A percentile compares a stretch with the other conserved stretches of the same genome.
phyloP scores from a whole-genome alignment of 2,113 vertebrate species.

The Phalacrocorax brasilianus region DNA sequence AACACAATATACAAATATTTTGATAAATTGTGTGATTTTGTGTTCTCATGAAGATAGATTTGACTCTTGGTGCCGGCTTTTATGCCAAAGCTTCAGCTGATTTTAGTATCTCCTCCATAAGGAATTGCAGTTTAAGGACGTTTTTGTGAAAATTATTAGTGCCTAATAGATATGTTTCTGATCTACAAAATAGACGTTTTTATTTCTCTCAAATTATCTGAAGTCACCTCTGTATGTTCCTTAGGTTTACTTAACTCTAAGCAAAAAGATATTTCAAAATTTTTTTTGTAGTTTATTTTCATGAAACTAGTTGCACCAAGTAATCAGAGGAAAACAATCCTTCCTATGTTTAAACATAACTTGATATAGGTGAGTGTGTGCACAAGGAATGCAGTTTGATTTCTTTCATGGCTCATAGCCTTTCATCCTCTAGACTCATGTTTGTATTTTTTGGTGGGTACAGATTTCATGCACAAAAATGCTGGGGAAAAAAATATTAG shows the following conservation, averaged over 20 bases:
- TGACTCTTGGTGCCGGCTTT: background rate
- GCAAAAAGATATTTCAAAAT: background rate
- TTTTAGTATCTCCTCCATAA: background rate
- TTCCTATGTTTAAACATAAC: background rate
- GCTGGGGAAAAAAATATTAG: background rate
- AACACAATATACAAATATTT: background rate
- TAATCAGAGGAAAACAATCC: background rate
- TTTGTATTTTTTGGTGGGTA: background rate
- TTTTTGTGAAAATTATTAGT: background rate
- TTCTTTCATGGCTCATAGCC: background rate
- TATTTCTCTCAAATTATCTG: background rate
- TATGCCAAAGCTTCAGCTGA: background rate
- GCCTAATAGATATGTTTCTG: background rate
- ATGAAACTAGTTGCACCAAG: background rate
- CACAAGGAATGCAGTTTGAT: background rate
- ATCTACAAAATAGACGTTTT: background rate
- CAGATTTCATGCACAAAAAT: background rate
- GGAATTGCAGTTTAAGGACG: background rate
- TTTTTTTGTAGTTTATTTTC: background rate
- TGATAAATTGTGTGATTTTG: background rate
- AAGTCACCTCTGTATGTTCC: background rate
- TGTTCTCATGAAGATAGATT: background rate
- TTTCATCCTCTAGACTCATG: background rate
- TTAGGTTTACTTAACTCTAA: background rate
- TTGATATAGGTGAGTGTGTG: background rate